Conservation (phyloP, 2,888 invertebrate genomes). For the Electrophaes corylata region DNA sequence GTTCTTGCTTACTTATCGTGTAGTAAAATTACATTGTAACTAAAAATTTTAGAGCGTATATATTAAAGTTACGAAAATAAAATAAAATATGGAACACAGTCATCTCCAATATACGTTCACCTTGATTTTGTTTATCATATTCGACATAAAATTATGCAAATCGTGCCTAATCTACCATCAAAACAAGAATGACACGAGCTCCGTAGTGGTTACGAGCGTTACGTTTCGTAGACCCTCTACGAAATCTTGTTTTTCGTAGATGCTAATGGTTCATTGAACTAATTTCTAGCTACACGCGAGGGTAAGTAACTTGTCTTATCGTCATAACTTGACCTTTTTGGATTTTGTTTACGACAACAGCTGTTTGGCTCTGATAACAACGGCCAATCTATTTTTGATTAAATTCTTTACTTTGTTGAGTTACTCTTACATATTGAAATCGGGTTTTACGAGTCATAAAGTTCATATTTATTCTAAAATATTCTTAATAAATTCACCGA, state of each 20-base stretch:
- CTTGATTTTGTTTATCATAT: too few species aligned
- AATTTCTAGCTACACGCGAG: slow-evolving; percentile 5
- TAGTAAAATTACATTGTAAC: too few species aligned
- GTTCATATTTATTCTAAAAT: too few species aligned
- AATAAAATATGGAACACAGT: too few species aligned
- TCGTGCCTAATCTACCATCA: background rate
- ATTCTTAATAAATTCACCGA: too few species aligned
- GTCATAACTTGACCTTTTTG: slow-evolving; percentile 7
- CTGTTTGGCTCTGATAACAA: slow-evolving; percentile 43
- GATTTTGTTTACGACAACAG: slow-evolving; percentile 46
- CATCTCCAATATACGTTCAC: too few species aligned
- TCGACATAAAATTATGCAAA: background rate
- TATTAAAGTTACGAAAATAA: slow-evolving; percentile 59
- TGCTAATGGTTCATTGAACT: background rate
- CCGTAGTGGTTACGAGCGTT: background rate
- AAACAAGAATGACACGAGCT: background rate
- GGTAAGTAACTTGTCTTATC: background rate
- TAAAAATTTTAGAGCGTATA: too few species aligned
- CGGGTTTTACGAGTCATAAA: too few species aligned
- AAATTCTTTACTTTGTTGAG: slow-evolving; percentile 29
- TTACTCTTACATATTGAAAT: background rate
- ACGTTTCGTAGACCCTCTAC: slow-evolving; percentile 19
- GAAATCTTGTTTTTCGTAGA: slow-evolving; percentile 22
- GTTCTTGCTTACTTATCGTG: too few species aligned
- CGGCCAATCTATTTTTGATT: slow-evolving; percentile 42